Evolutionary conservation across 53 echinoderm and acorn worm species (phyloP).

Genomic region (Henricia sp.): DNA sequence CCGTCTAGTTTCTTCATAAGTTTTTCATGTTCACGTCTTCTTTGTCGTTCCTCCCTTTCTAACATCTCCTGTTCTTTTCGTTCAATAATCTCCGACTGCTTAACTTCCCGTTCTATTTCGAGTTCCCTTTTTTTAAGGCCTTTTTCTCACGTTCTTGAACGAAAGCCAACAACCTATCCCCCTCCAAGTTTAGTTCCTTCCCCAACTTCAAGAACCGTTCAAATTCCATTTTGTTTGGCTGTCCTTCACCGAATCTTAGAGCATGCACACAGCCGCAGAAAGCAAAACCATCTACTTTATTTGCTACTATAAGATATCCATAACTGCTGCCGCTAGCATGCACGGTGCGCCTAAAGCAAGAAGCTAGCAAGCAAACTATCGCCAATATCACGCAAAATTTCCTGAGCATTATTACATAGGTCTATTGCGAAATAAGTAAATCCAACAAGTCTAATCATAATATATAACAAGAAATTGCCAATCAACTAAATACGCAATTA

Average conservation of each 20-base stretch:
- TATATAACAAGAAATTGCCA: neutral
- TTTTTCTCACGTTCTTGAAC: neutral
- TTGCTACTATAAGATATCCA: no score
- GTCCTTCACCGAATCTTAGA: neutral
- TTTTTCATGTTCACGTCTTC: slow-evolving; percentile 11
- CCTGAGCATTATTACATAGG: no score
- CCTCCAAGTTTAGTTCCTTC: neutral
- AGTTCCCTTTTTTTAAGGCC: neutral
- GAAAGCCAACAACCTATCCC: neutral
- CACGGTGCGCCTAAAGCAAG: neutral
- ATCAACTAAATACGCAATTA: neutral
- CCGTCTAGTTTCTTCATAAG: slow-evolving; percentile 34
- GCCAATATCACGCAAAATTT: no score
- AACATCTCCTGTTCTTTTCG: neutral
- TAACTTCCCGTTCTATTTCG: slow-evolving; percentile 5
- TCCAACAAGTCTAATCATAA: no score
- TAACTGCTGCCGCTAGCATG: neutral
- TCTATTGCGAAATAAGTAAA: no score
- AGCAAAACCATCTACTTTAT: neutral
- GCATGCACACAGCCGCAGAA: neutral
- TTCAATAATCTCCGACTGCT: neutral
- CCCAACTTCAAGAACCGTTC: neutral
- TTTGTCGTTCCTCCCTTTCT: neutral
- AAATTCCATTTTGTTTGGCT: neutral
- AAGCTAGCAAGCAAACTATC: no score